Base-by-base conservation (phyloP, 2,888 invertebrate genomes). In the Elaeidobius kamerunicus region DNA sequence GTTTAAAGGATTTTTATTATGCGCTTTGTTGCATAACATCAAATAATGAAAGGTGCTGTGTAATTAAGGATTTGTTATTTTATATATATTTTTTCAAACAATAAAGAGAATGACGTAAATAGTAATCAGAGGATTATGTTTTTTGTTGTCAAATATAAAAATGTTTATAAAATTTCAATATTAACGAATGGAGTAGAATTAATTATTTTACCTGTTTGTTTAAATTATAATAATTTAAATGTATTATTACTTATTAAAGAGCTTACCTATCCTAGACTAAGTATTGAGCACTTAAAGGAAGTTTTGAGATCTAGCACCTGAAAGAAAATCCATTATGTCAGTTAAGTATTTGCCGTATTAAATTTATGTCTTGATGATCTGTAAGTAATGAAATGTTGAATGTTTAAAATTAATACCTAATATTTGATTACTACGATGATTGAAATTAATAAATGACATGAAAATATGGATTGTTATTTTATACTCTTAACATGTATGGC, bases 291-390 rank as follows among this genome's bases (percentile, higher is more conserved):
- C 34, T 44, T 54, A 54, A 40, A 54, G 28, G 28, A 27, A 17
- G 20, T 39, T 49, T 40, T 28, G 38, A 11, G 45, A 38, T 17
- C 54, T 48, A 46, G 55, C 44, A 19, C 55, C 55, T 55, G 50
- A 41, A 55, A 55, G 17, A 54, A 43, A 55, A 40, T 50, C 50
- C 36, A 19, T 45, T 36, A 15, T 19, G 38, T 50, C 49, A 55
- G 36, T 40, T 19, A 41, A 50, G 15, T 15, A 14, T 12, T 30
- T 30, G 2, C 23, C 4, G 5, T 23, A 9, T 23, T 23, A 23
- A 23, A 23, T 4, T 23, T 6, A 23, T 23, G 23, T 23, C 9
- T 23, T 4, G 9, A 23, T 23, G 4, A 23, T 9, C 23, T 23
- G 23, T 23, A 23, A 9, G 9, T 23, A 4, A 9, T 23, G 9